phyloP scores from a whole-genome alignment of 2,888 invertebrate genomes.

The Chymomyza caudatula region DNA sequence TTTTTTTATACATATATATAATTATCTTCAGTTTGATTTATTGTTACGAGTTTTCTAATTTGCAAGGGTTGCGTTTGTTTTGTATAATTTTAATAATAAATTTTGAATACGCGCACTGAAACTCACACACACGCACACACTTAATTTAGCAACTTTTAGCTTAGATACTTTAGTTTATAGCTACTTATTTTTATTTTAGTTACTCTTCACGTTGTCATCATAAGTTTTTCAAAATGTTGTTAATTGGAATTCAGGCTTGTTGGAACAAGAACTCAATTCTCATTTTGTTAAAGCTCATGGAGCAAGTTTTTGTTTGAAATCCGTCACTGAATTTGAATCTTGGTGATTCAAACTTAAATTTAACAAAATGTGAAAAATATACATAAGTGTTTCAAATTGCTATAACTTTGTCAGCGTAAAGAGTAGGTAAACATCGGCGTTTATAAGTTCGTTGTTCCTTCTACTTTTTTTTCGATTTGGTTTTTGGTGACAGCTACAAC shows the following conservation, averaged over 20 bases:
- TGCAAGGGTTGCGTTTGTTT: constrained; percentile 63
- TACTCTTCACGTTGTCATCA: not conserved
- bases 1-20: constrained; percentile 22
- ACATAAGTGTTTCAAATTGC: not conserved
- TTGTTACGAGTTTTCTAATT: constrained; percentile 47
- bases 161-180: constrained; percentile 6
- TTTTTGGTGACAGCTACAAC: not conserved
- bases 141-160: not conserved
- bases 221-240: not conserved
- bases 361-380: too few species aligned
- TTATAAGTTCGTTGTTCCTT: not conserved
- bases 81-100: constrained; percentile 42
- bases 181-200: constrained; percentile 10
- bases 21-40: constrained; percentile 38
- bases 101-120: constrained; percentile 21
- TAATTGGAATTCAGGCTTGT: too few species aligned
- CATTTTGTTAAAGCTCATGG: too few species aligned
- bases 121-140: constrained; percentile 2
- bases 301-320: too few species aligned
- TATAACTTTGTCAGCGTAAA: not conserved
- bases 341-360: too few species aligned
- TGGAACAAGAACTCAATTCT: too few species aligned
- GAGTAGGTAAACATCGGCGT: not conserved
- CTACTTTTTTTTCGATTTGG: not conserved
- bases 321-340: too few species aligned